phyloP scores from a whole-genome alignment of 1,140 invertebrate species.

The Magallana gigas region DNA sequence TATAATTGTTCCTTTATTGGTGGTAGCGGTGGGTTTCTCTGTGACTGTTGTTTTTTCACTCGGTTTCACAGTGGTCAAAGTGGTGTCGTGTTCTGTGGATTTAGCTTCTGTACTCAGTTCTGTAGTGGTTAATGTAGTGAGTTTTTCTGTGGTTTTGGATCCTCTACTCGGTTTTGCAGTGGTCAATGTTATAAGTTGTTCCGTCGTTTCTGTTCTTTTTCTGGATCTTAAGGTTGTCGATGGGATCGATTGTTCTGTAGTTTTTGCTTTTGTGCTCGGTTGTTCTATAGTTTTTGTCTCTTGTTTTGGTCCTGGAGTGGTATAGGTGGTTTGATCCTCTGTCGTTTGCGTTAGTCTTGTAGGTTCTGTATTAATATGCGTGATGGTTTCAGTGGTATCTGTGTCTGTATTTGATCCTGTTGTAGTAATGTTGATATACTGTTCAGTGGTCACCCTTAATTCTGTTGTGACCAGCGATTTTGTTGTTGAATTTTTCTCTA shows the following conservation, averaged over 20 bases:
- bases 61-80: too few species aligned
- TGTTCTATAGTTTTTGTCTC: background rate
- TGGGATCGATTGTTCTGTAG: slow-evolving; percentile 13
- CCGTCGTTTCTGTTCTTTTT: background rate
- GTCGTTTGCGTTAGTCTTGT: too few species aligned
- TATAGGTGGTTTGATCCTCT: background rate
- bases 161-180: too few species aligned
- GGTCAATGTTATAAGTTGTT: background rate
- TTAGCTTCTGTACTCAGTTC: too few species aligned
- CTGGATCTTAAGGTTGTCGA: background rate
- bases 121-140: too few species aligned
- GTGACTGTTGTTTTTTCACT: background rate
- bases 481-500: slow-evolving; percentile 9
- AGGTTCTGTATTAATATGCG: too few species aligned
- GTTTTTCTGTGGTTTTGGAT: too few species aligned
- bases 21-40: background rate
- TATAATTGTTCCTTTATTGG: background rate
- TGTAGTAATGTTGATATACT: background rate
- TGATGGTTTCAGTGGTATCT: background rate
- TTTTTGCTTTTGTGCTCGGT: slow-evolving; percentile 3
- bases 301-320: background rate
- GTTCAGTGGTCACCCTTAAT: background rate
- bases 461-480: slow-evolving; percentile 8
- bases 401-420: background rate
- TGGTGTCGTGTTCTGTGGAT: too few species aligned